phyloP scores from a whole-genome alignment of 2,113 vertebrate species.

The Silurus asotus region DNA sequence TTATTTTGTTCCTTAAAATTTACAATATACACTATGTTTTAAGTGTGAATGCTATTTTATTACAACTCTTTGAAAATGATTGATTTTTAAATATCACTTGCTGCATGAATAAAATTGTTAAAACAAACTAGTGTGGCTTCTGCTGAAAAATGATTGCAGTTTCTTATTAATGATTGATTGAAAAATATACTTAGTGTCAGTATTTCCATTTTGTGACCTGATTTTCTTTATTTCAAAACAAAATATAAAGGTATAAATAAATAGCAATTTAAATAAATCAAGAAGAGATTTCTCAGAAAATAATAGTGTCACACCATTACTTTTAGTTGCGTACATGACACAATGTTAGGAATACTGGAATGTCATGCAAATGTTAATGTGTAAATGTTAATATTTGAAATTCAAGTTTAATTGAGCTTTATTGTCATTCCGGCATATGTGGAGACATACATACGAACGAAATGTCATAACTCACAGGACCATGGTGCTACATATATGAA shows the following conservation, averaged over 20 bases:
- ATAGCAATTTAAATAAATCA: neutral
- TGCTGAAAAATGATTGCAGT: constrained; percentile 56
- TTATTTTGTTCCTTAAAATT: neutral
- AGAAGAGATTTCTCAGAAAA: neutral
- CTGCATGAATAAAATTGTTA: constrained; percentile 29
- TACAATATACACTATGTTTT: neutral
- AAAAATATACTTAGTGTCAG: constrained; percentile 44
- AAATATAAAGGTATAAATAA: constrained; percentile 15
- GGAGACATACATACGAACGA: too few relatives aligned
- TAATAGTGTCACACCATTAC: neutral
- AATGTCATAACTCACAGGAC: too few relatives aligned
- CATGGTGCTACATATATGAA: too few relatives aligned
- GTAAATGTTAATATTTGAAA: neutral
- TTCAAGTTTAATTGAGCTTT: too few relatives aligned
- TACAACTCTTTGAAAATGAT: neutral
- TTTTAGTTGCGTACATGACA: neutral
- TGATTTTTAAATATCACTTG: neutral
- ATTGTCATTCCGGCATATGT: too few relatives aligned
- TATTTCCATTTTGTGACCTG: constrained; percentile 46
- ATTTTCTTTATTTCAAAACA: constrained; percentile 49
- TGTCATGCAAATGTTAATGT: neutral
- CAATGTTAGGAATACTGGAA: neutral
- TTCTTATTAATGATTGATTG: constrained; percentile 52
- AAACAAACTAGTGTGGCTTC: neutral
- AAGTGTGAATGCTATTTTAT: neutral